Evolutionary conservation across 2,113 vertebrate species (phyloP).

Genomic region (Amblyornis subalaris): DNA sequence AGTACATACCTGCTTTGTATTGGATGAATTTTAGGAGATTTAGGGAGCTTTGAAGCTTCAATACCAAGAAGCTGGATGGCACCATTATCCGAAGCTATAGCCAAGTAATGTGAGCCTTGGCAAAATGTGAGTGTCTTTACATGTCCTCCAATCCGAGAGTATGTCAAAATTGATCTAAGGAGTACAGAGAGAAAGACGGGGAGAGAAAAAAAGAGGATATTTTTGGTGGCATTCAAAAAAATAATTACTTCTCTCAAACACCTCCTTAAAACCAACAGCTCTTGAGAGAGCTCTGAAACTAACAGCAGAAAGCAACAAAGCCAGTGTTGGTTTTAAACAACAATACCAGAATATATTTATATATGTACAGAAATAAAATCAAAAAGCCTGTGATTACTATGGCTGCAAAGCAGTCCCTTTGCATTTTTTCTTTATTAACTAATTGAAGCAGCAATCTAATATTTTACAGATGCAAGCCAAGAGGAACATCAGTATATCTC

Average conservation of each 20-base stretch:
- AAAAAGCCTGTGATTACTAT: background rate
- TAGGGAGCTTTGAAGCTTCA: constrained; percentile 91
- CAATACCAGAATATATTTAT: background rate
- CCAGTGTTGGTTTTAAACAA: background rate
- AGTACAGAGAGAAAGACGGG: background rate
- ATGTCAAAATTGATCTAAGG: constrained; percentile 89
- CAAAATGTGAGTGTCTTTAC: constrained; percentile 94
- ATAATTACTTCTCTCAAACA: background rate
- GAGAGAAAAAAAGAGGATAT: background rate
- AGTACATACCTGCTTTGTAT: constrained; percentile 87
- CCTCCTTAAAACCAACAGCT: background rate
- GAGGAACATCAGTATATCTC: background rate
- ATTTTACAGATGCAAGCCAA: background rate
- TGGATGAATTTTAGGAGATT: constrained; percentile 93
- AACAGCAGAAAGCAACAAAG: background rate
- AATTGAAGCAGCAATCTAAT: background rate
- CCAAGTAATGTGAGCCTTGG: constrained; percentile 94
- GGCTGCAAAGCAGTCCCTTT: background rate
- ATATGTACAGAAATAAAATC: background rate
- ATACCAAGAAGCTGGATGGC: constrained; percentile 91
- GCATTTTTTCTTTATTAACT: background rate
- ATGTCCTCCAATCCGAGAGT: constrained; percentile 88
- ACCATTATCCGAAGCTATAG: constrained; percentile 91
- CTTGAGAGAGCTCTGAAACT: background rate
- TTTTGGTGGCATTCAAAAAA: background rate